Percentiles rank a stretch among this genome's conserved stretches.
Evolutionary conservation across 2,113 vertebrate species (phyloP).

Genomic region (Hoplias malabaricus): DNA sequence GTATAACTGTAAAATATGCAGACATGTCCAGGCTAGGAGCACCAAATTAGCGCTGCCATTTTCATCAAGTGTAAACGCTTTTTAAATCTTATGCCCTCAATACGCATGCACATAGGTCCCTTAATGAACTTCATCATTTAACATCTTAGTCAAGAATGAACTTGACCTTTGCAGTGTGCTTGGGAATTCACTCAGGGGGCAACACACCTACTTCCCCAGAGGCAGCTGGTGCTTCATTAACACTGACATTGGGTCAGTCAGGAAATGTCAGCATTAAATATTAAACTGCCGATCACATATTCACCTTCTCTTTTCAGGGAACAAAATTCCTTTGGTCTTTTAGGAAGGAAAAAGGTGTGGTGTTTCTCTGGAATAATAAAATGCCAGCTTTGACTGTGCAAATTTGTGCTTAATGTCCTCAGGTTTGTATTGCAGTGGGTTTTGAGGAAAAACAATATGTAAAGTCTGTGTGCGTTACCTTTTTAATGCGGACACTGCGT

Average conservation of each 20-base stretch:
- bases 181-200: not conserved
- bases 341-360: not conserved
- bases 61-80: not conserved
- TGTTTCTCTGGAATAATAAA: not conserved
- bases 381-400: not conserved
- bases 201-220: not conserved
- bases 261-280: conserved; percentile 30
- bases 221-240: conserved; percentile 21
- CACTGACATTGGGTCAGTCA: conserved; percentile 9
- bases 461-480: conserved; percentile 71
- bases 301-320: conserved; percentile 3
- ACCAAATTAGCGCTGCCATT: not conserved
- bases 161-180: conserved; percentile 24
- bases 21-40: not conserved
- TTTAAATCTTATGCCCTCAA: not conserved
- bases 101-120: not conserved
- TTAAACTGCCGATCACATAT: conserved; percentile 27
- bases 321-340: not conserved
- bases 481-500: conserved; percentile 91
- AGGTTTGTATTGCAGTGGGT: not conserved
- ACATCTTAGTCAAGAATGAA: not conserved
- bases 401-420: not conserved
- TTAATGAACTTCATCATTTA: not conserved
- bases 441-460: not conserved
- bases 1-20: not conserved